These are phyloP conservation scores for Heteractis magnifica DNA, from an alignment of 92 coral and sea anemone species.

Conservation along the genomic window DNA sequence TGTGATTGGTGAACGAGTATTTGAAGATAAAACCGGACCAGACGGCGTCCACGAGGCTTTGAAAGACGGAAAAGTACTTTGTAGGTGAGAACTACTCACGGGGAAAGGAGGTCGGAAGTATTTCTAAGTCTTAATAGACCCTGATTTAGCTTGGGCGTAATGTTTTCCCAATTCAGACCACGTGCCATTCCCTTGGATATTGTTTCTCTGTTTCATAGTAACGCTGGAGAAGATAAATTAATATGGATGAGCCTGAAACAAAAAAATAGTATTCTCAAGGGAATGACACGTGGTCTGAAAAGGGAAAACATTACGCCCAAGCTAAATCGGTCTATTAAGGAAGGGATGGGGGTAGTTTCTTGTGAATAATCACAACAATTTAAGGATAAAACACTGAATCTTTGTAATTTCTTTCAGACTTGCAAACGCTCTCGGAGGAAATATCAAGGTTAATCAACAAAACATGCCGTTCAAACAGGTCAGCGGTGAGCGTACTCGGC, in stretches of 20 bases:
- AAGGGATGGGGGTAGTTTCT: not conserved
- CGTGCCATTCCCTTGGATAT: no score
- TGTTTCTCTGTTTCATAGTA: no score
- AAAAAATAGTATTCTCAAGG: no score
- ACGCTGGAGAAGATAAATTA: no score
- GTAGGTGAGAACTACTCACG: slow-evolving; percentile 31
- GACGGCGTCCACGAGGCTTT: slow-evolving; percentile 59
- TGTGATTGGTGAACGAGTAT: slow-evolving; percentile 65
- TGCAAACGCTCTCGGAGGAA: slow-evolving; percentile 32
- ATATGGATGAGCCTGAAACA: no score
- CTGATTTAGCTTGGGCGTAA: no score
- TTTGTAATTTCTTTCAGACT: slow-evolving; percentile 15
- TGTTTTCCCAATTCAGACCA: no score
- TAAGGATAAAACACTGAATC: not conserved
- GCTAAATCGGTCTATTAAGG: not conserved
- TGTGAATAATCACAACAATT: not conserved
- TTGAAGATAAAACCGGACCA: slow-evolving; percentile 50
- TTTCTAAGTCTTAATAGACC: no score
- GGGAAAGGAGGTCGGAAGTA: not conserved
- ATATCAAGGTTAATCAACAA: slow-evolving; percentile 26
- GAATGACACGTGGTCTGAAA: no score
- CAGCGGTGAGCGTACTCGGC: not conserved
- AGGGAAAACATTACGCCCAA: no score
- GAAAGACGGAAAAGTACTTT: slow-evolving; percentile 66
- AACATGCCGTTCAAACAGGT: slow-evolving; percentile 51